These are phyloP conservation scores for Hypsibius dujardini DNA, from an alignment of 1,140 invertebrate genomes.

Conservation along the genomic window DNA sequence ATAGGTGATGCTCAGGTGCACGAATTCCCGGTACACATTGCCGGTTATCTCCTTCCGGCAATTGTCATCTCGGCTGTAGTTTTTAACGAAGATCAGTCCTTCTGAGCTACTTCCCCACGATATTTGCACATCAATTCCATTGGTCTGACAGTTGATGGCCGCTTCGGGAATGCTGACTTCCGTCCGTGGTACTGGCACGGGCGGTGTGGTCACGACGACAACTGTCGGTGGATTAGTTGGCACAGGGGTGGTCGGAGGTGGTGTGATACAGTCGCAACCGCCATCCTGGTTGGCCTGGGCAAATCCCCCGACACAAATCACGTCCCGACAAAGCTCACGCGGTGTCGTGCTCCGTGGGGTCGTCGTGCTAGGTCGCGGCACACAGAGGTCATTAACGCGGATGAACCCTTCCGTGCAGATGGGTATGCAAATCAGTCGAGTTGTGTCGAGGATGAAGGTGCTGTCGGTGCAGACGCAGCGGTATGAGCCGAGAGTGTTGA, in stretches of 20 bases:
- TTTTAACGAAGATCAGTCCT: slow-evolving; percentile 78
- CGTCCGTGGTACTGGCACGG: neutral
- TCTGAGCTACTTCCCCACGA: slow-evolving; percentile 60
- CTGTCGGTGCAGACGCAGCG: slow-evolving; percentile 34
- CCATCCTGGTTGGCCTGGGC: neutral
- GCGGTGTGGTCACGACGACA: neutral
- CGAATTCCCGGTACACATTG: slow-evolving; percentile 45
- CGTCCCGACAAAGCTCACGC: neutral
- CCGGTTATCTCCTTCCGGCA: slow-evolving; percentile 58
- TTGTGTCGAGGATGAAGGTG: slow-evolving; percentile 53
- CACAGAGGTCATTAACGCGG: neutral
- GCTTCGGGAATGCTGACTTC: slow-evolving; percentile 38
- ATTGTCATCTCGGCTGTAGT: slow-evolving; percentile 73
- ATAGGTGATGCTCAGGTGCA: slow-evolving; percentile 75
- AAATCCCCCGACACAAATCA: neutral
- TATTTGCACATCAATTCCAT: slow-evolving; percentile 71
- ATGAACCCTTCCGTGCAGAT: neutral
- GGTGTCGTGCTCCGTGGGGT: neutral
- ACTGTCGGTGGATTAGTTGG: neutral
- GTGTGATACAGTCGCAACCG: neutral
- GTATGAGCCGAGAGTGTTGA: slow-evolving; percentile 33
- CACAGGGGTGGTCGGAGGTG: neutral
- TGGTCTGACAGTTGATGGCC: slow-evolving; percentile 67
- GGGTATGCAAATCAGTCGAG: neutral
- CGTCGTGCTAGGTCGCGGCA: neutral